Percentiles rank a stretch among this genome's conserved stretches.
These are phyloP conservation scores for Sipha maydis DNA, from an alignment of 2,888 invertebrate species.

Conservation along the genomic window DNA sequence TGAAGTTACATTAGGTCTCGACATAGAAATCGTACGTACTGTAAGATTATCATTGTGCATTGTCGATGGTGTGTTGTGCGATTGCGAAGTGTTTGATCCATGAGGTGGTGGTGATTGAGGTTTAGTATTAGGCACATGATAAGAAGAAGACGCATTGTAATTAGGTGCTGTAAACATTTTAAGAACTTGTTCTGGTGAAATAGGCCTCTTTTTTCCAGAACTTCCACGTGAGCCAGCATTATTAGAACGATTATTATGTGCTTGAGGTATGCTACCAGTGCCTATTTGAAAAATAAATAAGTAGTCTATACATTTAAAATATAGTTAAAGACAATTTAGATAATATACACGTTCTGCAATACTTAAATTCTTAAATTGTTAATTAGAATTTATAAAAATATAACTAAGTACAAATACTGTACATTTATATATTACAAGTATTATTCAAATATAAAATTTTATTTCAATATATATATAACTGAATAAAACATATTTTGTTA, in stretches of 20 bases:
- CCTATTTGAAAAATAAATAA: constrained; percentile 37
- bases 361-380: too few species aligned
- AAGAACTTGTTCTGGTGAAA: constrained; percentile 81
- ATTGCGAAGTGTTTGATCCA: constrained; percentile 64
- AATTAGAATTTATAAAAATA: too few species aligned
- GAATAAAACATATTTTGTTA: too few species aligned
- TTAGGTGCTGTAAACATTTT: constrained; percentile 68
- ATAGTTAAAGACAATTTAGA: background rate
- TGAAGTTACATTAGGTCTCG: constrained; percentile 74
- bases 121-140: constrained; percentile 82
- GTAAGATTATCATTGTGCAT: constrained; percentile 61
- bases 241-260: constrained; percentile 57
- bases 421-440: too few species aligned
- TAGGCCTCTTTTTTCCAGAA: constrained; percentile 78
- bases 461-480: too few species aligned
- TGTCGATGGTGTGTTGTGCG: constrained; percentile 37
- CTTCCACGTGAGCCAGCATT: constrained; percentile 62
- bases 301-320: background rate
- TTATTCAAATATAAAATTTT: too few species aligned
- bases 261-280: constrained; percentile 30
- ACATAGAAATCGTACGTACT: constrained; percentile 63
- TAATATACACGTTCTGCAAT: background rate
- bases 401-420: too few species aligned
- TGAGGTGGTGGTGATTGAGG: constrained; percentile 72
- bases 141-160: constrained; percentile 63